Conservation (phyloP, 2,888 invertebrate genomes). For the Allygus modestus region DNA sequence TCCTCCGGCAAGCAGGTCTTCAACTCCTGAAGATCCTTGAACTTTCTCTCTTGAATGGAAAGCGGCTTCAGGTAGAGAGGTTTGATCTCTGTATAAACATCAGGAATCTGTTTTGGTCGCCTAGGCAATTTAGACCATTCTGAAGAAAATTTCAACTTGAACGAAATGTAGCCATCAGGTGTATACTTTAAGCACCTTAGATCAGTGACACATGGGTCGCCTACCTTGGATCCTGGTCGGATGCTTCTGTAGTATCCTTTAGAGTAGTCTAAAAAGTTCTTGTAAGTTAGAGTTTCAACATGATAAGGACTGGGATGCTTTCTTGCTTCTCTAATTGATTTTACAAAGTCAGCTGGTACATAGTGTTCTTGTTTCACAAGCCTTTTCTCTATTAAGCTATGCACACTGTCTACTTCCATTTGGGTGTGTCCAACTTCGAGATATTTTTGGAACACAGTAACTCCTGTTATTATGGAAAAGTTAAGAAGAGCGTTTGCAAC, state of each 20-base stretch:
- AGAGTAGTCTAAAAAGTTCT: constrained; percentile 36
- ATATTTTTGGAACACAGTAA: constrained; percentile 51
- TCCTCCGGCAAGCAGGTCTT: too few relatives aligned
- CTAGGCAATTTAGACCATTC: too few relatives aligned
- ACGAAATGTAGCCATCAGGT: constrained; percentile 21
- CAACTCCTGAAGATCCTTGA: too few relatives aligned
- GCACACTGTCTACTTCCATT: constrained; percentile 45
- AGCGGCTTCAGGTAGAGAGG: too few relatives aligned
- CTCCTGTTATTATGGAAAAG: constrained; percentile 12
- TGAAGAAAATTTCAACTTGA: too few relatives aligned
- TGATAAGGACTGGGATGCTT: constrained; percentile 28
- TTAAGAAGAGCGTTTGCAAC: constrained; percentile 49
- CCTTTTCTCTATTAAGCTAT: constrained; percentile 28
- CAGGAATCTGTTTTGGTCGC: too few relatives aligned
- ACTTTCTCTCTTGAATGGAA: too few relatives aligned
- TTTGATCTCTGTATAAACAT: too few relatives aligned
- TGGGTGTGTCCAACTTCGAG: too few relatives aligned
- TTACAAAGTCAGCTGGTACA: constrained; percentile 52
- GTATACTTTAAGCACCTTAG: constrained; percentile 44
- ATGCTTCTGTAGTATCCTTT: constrained; percentile 59
- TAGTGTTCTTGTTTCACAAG: constrained; percentile 36
- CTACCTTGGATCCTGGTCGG: constrained; percentile 39
- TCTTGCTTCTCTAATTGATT: constrained; percentile 1
- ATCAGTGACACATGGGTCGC: constrained; percentile 46
- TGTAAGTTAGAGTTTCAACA: constrained; percentile 52